Conservation (phyloP, 2,888 invertebrate species). For the Nemurella pictetii region DNA sequence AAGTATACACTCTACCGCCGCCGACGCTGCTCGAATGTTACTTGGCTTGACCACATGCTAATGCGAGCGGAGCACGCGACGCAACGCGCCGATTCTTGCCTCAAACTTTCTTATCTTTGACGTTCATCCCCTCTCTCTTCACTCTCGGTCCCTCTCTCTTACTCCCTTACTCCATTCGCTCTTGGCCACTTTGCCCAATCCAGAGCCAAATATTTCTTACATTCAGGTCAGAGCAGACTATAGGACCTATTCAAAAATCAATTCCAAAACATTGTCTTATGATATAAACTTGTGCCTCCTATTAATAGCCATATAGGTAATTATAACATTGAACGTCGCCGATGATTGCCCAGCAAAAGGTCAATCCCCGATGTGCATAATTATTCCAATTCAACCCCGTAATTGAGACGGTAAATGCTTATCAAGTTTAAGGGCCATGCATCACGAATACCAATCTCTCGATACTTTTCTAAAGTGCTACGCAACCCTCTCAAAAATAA, state of each 20-base stretch:
- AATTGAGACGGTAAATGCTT: neutral
- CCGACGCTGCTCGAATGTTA: neutral
- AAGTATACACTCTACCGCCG: too few species aligned
- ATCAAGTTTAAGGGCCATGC: neutral
- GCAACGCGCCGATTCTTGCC: neutral
- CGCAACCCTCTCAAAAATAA: neutral
- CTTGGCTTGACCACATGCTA: slow-evolving; percentile 1
- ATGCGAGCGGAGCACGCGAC: slow-evolving; percentile 1
- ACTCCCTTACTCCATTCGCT: neutral
- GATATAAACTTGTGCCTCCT: neutral
- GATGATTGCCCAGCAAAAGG: neutral
- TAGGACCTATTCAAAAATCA: neutral
- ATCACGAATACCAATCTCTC: neutral
- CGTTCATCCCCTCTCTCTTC: neutral
- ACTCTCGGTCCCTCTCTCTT: neutral
- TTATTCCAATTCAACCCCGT: neutral
- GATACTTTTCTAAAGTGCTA: neutral
- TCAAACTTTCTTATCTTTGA: slow-evolving; percentile 15
- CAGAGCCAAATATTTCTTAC: neutral
- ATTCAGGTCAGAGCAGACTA: neutral
- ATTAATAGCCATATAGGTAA: neutral
- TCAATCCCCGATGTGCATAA: neutral
- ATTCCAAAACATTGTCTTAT: neutral
- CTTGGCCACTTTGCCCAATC: neutral
- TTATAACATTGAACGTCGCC: neutral